Base-by-base conservation (phyloP, 2,888 invertebrate genomes). In the Polyommatus iphigenia region DNA sequence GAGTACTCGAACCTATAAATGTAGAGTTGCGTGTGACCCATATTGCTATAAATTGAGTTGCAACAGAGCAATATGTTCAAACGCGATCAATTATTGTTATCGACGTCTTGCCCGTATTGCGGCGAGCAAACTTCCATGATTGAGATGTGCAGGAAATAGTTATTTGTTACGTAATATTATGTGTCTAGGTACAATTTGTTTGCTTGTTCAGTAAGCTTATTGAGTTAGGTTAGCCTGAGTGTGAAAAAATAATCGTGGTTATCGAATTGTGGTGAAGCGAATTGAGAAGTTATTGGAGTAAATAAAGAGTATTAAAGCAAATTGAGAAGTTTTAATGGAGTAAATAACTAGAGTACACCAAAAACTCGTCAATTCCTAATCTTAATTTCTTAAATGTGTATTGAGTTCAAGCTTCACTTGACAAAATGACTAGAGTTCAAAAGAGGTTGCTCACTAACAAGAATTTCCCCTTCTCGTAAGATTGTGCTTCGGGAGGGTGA, bases 51-150 rank as follows among this genome's bases (percentile, higher is more conserved):
- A 20, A 59, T 59, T 59, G 59, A 8, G 59, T 59, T 59, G 59
- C 59, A 59, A 59, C 59, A 59, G 59, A 59, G 20, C 57, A 54
- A 54, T n/a, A n/a, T 8, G 59, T 20, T 59, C 20, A 20, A 59
- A 59, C 59, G 8, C 59, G n/a, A 59, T 59, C 59, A 59, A 59
- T 59, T 59, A 59, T 59, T n/a, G n/a, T 20, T 59, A 59, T 59
- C 59, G 59, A 59, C 59, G 20, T 46, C 46, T 46, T 46, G 46
- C 46, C 46, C 46, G 46, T 59, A 20, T 20, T 59, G 59, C 8
- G 59, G 59, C 59, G n/a, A n/a, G 3, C n/a, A 20, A 59, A 59
- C 59, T 59, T 20, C 20, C n/a, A 59, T n/a, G 8, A 59, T 59
- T 59, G 6, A 59, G 59, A 59, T 20, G 59, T 59, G 20, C 3